Conservation (phyloP, 2,888 invertebrate genomes). For the Griposia aprilina region DNA sequence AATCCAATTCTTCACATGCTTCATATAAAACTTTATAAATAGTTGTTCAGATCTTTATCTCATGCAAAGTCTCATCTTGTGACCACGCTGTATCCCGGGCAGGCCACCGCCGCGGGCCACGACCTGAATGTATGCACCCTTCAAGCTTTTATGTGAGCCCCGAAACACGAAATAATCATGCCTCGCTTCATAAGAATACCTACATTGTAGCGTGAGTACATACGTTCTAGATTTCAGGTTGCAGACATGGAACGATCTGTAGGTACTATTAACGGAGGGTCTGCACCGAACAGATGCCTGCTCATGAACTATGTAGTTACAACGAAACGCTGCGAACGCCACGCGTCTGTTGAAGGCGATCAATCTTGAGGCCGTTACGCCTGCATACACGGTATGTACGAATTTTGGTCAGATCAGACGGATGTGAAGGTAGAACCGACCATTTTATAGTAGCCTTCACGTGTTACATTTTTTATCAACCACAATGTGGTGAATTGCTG, state of each 20-base stretch:
- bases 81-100: neutral
- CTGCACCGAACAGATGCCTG: neutral
- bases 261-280: neutral
- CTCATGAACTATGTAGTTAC: neutral
- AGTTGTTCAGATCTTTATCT: constrained; percentile 4
- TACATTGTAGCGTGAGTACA: neutral
- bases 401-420: neutral
- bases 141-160: constrained; percentile 33
- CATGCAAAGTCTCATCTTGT: constrained; percentile 15
- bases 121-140: constrained; percentile 35
- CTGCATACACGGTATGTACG: too few species aligned
- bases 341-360: too few species aligned
- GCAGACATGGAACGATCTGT: neutral
- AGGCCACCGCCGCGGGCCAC: constrained; percentile 36
- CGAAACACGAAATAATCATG: constrained; percentile 48
- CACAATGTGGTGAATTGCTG: neutral
- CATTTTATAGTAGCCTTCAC: neutral
- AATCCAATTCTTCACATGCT: neutral
- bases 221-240: neutral
- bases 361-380: neutral
- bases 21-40: constrained; percentile 5
- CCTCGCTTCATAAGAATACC: constrained; percentile 15
- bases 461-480: neutral
- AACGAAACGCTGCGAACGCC: too few species aligned
- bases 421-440: too few species aligned